Evolutionary conservation across 2,888 invertebrate genomes (phyloP), one percentile per base, ranked within the genome.

Genomic region (Rhagonycha fulva): DNA sequence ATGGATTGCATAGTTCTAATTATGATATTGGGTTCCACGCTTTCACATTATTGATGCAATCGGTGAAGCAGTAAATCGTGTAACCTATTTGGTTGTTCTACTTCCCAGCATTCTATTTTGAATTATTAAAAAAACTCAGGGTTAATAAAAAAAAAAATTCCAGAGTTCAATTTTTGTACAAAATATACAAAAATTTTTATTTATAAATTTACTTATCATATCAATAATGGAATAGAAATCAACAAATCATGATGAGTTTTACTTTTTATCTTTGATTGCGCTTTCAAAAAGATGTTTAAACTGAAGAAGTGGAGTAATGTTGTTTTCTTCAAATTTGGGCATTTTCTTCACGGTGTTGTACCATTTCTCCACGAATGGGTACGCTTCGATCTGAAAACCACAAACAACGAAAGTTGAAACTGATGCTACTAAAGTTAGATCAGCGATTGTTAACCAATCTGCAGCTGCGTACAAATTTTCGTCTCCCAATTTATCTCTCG

Each of bases 381-480:
- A 94, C 82, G 92, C 91, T 84, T 90, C 90, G 79, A 95, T 85
- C 85, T 95, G 94, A 78, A 92, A 90, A 19, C 79, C 82, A 70
- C 84, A 82, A 70, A 92, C 93, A 83, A 94, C 94, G 78, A 91
- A 90, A 77, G 93, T 93, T 68, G 95, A 92, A 10, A 95, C 90
- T 9, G 91, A 90, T 9, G 94, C 91, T 32, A 93, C 88, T 67
- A 96, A 85, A 47, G 92, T 88, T 62, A 95, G 89, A 87, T 96
- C 96, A 9, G 96, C 96, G 14, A 96, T 86, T 14, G 96, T 96
- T 72, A 95, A 88, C 75, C 89, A 89, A 75, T 92, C 90, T 2
- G 95, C 96, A 14, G 95, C 95, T 47, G 89, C 91, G 87, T 91
- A 96, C 79, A 66, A n/a, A n/a, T 23, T 7, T 66, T 24, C 24